Evolutionary conservation across 2,888 invertebrate species (phyloP), one percentile per base, ranked within the genome.

Genomic region (Pristionchus mayeri): DNA sequence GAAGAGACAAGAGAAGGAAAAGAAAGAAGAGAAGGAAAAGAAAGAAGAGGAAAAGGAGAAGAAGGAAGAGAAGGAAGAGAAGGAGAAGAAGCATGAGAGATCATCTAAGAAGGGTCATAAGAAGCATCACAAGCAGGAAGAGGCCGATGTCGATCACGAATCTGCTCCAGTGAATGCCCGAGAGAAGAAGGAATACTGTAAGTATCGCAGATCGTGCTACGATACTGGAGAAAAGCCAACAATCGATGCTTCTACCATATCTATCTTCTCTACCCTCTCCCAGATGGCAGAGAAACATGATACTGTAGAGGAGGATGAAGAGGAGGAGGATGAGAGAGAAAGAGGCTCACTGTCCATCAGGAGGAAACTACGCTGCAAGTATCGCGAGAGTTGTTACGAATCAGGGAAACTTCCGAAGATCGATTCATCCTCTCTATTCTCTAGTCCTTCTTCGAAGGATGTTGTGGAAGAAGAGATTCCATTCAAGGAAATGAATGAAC

Each of bases 151-250:
- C 7, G 54, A 79, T 40, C 40, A 54, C 24, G 79, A 79, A 40
- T 48, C 27, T 76, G 48, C 50, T 16, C 76, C 76, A 79, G n/a
- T 4, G 13, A 27, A 76, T 27, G 6, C 16, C 50, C 76, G 21
- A 9, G 50, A 76, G 24, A 44, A 48, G 27, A 34, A 40, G 76
- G 76, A 76, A 1, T 76, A 76, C 76, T 90, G 91, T 86, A 89
- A 89, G 79, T 90, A 89, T 63, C 86, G 91, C 27, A 87, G 90
- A 82, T 86, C 88, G 1, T 91, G 91, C 84, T 90, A 90, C 78
- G 88, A 87, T 48, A 88, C 87, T 48, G 90, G 89, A 48, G 27
- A 63, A 13, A 37, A 60, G 48, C 60, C 60, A 44, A 30, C 21
- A 21, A 83, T 60, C 63, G 86, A 44, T 50, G 16, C 16, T 27